phyloP scores from a whole-genome alignment of 64 coral and sea anemone species.

The Montipora efflorescens region DNA sequence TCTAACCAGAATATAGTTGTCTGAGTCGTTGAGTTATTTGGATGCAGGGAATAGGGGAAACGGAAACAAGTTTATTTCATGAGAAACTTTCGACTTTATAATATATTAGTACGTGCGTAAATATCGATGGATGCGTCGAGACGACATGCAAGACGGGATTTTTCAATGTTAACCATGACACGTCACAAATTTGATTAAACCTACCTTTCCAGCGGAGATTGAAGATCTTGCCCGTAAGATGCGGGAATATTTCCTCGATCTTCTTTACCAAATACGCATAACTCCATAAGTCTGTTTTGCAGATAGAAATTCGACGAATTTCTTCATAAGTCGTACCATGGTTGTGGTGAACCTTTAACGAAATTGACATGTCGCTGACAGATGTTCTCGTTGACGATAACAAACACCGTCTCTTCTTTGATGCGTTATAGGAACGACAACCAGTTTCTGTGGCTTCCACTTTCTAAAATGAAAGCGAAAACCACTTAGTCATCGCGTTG shows the following conservation, averaged over 20 bases:
- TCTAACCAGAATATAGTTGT: no score
- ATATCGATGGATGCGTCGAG: neutral
- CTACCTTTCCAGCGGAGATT: conserved; percentile 94
- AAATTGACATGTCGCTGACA: conserved; percentile 69
- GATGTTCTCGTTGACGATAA: neutral
- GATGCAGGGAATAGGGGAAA: no score
- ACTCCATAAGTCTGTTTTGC: conserved; percentile 84
- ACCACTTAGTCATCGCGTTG: no score
- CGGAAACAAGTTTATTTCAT: neutral
- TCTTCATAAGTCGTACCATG: conserved; percentile 70
- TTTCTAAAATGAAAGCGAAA: no score
- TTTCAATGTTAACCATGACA: neutral
- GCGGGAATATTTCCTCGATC: conserved; percentile 80
- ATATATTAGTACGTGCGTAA: neutral
- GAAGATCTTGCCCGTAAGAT: conserved; percentile 64
- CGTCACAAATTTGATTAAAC: neutral
- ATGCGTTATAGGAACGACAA: neutral
- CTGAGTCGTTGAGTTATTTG: no score
- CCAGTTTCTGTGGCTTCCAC: neutral
- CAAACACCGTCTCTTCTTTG: neutral
- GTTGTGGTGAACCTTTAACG: conserved; percentile 81
- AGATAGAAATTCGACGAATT: conserved; percentile 89
- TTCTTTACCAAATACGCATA: conserved; percentile 82
- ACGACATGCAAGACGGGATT: no score
- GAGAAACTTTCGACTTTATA: no score